These are phyloP conservation scores for Halichoerus grypus DNA, from an alignment of 2,113 vertebrate species.

Conservation along the genomic window DNA sequence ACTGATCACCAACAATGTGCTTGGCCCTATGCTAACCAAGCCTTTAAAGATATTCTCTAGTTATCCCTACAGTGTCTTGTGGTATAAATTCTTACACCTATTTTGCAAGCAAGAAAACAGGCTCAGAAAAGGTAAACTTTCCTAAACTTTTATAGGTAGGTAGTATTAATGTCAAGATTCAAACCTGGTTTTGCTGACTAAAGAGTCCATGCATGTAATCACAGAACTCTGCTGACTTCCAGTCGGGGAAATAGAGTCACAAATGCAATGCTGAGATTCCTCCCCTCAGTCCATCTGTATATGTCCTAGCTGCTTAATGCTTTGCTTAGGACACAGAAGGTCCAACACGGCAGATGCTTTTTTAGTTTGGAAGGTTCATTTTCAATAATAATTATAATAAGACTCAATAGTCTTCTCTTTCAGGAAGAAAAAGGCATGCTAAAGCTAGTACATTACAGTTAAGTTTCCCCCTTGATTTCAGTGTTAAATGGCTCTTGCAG, in stretches of 20 bases:
- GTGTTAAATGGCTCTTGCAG: neutral
- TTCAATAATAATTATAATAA: neutral
- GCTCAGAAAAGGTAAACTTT: neutral
- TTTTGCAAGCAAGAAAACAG: neutral
- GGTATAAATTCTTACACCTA: neutral
- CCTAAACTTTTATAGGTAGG: neutral
- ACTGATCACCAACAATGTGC: fast-evolving
- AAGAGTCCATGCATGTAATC: neutral
- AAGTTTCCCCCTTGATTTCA: neutral
- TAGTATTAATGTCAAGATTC: neutral
- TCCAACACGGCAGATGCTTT: neutral
- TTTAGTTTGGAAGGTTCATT: constrained; percentile 12
- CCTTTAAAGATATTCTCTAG: neutral
- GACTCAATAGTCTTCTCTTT: constrained; percentile 37
- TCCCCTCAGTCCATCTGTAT: neutral
- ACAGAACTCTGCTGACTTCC: neutral
- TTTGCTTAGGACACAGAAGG: neutral
- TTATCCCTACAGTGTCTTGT: neutral
- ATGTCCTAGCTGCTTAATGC: neutral
- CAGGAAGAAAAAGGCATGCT: constrained; percentile 42
- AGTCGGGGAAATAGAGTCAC: neutral
- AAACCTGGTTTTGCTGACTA: neutral
- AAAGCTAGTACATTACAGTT: neutral
- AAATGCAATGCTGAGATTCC: neutral
- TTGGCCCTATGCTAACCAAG: neutral